Conservation (phyloP, 1,140 invertebrate genomes). For the Polypedilum vanderplanki region DNA sequence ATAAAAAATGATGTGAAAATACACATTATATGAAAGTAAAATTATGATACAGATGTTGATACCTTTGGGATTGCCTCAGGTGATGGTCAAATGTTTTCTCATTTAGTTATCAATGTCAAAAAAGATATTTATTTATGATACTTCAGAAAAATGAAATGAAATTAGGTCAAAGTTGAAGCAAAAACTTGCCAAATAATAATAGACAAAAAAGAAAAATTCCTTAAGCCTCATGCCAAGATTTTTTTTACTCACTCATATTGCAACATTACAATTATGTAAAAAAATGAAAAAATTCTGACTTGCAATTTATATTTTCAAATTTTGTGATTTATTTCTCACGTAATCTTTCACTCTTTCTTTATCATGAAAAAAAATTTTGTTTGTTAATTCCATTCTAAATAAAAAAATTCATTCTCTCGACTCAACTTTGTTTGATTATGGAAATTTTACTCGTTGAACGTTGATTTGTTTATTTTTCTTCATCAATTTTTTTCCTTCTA, state of each 20-base stretch:
- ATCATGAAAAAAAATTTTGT: constrained; percentile 5
- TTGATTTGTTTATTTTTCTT: too few species aligned
- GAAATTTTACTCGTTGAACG: too few species aligned
- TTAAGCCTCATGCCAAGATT: not conserved
- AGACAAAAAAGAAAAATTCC: too few species aligned
- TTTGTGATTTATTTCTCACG: not conserved
- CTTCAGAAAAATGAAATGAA: too few species aligned
- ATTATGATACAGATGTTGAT: not conserved
- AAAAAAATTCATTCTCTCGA: not conserved
- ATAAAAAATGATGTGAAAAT: constrained; percentile 27
- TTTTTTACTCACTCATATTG: not conserved
- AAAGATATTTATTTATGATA: not conserved
- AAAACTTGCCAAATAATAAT: too few species aligned
- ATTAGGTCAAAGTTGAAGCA: too few species aligned
- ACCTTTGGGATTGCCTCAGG: not conserved
- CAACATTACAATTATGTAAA: not conserved
- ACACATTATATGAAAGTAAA: too few species aligned
- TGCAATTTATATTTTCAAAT: not conserved
- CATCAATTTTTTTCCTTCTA: too few species aligned
- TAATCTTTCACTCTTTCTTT: not conserved
- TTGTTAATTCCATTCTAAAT: not conserved
- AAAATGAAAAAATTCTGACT: not conserved
- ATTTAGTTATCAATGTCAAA: constrained; percentile 19
- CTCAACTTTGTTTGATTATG: too few species aligned
- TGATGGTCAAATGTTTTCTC: not conserved